Evolutionary conservation across 2,797 vertebrate genomes (phyloP).

Genomic region (Propithecus deckenii): DNA sequence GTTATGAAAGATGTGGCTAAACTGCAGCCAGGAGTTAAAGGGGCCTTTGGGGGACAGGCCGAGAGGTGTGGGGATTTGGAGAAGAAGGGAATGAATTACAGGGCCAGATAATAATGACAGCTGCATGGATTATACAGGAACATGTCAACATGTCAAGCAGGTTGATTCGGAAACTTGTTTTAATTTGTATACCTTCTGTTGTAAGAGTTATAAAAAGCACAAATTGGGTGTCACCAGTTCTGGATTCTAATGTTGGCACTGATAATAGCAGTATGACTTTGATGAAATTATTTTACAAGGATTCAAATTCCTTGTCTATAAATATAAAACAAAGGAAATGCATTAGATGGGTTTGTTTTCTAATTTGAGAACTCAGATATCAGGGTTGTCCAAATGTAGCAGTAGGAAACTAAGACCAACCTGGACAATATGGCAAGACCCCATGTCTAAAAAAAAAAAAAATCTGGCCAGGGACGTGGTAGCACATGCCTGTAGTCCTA

Average conservation of each 20-base stretch:
- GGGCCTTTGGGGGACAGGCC: background rate
- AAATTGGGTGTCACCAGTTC: background rate
- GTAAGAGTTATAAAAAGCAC: background rate
- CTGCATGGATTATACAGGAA: background rate
- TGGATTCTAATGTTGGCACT: background rate
- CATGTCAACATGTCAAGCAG: background rate
- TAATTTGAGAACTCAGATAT: background rate
- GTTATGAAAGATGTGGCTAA: background rate
- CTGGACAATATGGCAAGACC: background rate
- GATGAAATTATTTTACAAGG: slow-evolving; percentile 19
- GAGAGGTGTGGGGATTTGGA: background rate
- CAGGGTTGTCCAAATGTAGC: background rate
- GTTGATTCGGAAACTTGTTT: background rate
- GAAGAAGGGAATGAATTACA: background rate
- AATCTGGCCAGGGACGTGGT: background rate
- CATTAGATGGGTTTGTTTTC: background rate
- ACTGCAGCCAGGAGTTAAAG: background rate
- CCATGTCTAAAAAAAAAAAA: background rate
- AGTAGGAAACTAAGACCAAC: background rate
- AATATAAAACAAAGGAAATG: background rate
- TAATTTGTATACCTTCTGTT: background rate
- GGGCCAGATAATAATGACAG: background rate
- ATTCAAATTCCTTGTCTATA: background rate
- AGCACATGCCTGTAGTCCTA: background rate
- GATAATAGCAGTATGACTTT: background rate